Conservation (phyloP, 2,888 invertebrate species). For the Ferdinandea cuprea region DNA sequence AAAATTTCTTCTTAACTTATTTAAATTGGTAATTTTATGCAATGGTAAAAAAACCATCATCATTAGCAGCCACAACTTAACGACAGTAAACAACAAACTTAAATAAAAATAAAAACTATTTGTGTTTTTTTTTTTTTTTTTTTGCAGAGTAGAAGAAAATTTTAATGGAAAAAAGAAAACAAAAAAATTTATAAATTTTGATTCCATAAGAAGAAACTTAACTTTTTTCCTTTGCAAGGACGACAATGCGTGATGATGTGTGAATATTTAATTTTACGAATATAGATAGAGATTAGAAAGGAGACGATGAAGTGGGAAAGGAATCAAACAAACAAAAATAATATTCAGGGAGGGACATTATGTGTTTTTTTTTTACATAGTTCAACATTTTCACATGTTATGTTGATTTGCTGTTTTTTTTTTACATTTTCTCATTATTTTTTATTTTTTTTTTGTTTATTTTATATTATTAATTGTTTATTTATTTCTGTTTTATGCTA, state of each 20-base stretch:
- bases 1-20: neutral
- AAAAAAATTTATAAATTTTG: slow-evolving; percentile 33
- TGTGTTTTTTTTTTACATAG: slow-evolving; percentile 16
- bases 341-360: neutral
- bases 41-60: neutral
- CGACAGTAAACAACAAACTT: slow-evolving; percentile 14
- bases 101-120: slow-evolving; percentile 61
- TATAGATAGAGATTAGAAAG: slow-evolving; percentile 10
- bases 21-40: neutral
- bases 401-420: slow-evolving; percentile 26
- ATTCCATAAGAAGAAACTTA: slow-evolving; percentile 38
- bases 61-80: neutral
- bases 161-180: slow-evolving; percentile 46
- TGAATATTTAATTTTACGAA: slow-evolving; percentile 2
- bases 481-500: slow-evolving; percentile 37
- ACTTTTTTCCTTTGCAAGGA: slow-evolving; percentile 62
- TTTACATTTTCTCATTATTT: slow-evolving; percentile 30
- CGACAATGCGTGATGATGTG: slow-evolving; percentile 41
- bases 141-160: slow-evolving; percentile 50
- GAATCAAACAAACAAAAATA: neutral
- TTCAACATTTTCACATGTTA: slow-evolving; percentile 17
- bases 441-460: slow-evolving; percentile 24
- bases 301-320: neutral
- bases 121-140: slow-evolving; percentile 39
- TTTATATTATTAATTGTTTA: slow-evolving; percentile 41